Conservation (phyloP, 2,113 vertebrate genomes). For the Microtus richardsoni region DNA sequence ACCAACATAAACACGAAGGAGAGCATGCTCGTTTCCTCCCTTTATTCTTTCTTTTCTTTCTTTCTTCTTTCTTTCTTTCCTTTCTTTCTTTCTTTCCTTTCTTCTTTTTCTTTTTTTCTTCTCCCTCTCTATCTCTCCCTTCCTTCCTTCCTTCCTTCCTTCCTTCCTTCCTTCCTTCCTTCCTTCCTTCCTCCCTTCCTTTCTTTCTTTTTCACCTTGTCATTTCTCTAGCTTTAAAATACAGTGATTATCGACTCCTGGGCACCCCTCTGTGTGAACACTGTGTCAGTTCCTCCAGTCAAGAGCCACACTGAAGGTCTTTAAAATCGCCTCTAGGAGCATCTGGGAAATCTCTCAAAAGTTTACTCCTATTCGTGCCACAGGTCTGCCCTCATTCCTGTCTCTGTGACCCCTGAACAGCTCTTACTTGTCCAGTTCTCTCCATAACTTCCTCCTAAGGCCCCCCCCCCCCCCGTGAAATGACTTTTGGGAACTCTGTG, state of each 20-base stretch:
- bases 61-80: fast-evolving
- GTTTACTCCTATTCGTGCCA: not conserved
- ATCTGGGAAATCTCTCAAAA: not conserved
- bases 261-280: not conserved
- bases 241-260: not conserved
- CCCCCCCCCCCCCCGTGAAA: not conserved
- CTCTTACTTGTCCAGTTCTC: not conserved
- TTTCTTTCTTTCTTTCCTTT: not conserved
- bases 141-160: fast-evolving
- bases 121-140: no score
- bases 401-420: not conserved
- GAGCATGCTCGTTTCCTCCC: not conserved
- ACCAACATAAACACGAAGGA: not conserved
- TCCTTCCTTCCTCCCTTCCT: fast-evolving
- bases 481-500: not conserved
- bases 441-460: not conserved
- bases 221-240: not conserved
- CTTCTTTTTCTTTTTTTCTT: fast-evolving
- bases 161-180: not conserved
- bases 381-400: not conserved
- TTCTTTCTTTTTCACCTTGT: not conserved
- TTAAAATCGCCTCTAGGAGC: fast-evolving
- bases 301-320: not conserved
- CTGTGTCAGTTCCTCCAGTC: no score
- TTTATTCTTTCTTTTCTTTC: not conserved